These are phyloP conservation scores for Hirtodrosophila cameraria DNA, from an alignment of 2,888 invertebrate genomes.

Conservation along the genomic window DNA sequence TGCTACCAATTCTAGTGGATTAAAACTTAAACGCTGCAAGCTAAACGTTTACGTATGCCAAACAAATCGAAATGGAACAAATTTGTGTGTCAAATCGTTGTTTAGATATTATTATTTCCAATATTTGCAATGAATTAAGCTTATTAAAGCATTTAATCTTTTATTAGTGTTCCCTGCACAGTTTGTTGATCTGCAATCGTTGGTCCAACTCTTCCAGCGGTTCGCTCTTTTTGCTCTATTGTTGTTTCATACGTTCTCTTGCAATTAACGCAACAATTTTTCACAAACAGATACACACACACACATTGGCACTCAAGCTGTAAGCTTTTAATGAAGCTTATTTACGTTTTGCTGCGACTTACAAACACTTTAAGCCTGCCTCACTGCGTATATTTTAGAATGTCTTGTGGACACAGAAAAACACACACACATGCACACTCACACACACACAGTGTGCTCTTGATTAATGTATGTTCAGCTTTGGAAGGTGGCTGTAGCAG, in stretches of 20 bases:
- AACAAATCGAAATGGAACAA: not conserved
- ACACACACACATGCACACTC: constrained; percentile 10
- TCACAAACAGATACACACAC: constrained; percentile 40
- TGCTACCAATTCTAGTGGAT: constrained; percentile 11
- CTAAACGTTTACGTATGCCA: constrained; percentile 19
- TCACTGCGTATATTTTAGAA: constrained; percentile 8
- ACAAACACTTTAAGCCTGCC: constrained; percentile 18
- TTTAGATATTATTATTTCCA: too few relatives aligned
- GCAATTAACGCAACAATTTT: constrained; percentile 74
- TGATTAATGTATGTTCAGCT: constrained; percentile 65
- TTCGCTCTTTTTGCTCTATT: not conserved
- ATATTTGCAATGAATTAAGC: too few relatives aligned
- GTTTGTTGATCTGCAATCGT: too few relatives aligned
- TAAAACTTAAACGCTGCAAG: not conserved
- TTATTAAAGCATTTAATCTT: too few relatives aligned
- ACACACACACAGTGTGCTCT: constrained; percentile 16
- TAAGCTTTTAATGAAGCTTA: constrained; percentile 80
- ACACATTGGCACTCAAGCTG: constrained; percentile 58
- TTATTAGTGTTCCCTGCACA: too few relatives aligned
- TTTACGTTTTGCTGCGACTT: constrained; percentile 60
- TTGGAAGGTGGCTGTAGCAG: not conserved
- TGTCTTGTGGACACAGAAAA: constrained; percentile 46
- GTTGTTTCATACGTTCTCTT: constrained; percentile 4
- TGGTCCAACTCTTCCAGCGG: not conserved
- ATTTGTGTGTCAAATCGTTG: too few relatives aligned